Evolutionary conservation across 2,113 vertebrate species (phyloP), one percentile per base, ranked within the genome.

Genomic region (Orcinus orca): DNA sequence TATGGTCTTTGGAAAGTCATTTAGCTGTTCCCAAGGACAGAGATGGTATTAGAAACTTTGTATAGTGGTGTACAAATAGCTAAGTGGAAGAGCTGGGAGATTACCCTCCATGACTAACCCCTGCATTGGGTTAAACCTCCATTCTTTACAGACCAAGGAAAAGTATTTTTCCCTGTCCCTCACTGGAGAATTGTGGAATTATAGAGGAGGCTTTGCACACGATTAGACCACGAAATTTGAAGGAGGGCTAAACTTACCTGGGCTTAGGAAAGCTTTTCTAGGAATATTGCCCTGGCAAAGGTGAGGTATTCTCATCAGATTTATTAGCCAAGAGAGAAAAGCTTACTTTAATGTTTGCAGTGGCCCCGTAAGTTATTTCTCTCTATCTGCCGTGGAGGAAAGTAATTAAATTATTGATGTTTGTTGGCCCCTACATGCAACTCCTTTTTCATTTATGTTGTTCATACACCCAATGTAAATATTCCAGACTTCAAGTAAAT

Each of bases 371-470:
- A 95, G 25, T 97, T 97, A 97, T 97, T 96, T 96, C 63, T 97
- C 50, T 91, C 89, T 98, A 88, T 97, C 83, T 98, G 62, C 88
- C 47, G 2, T 73, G 58, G 92, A 96, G 67, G 67, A 96, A 98
- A 97, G 97, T 97, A 95, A 96, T 97, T 97, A 96, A 97, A 97
- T 97, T 97, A 97, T 97, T 96, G 92, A 96, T 97, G 50, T 94
- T 96, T 96, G 58, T 95, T 96, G 96, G 95, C 80, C 50, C 25
- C 38, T 44, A 65, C 41, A 18, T 81, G 7, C 26, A 83, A 73
- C 92, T 96, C 84, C 47, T 67, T 97, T 97, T 97, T 90, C 95
- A 97, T 92, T 96, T 97, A 93, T 82, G 81, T 93, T 93, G 74
- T 84, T 93, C 90, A 77, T 77, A 53, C 2, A 50, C 60, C 73